Base-by-base conservation (phyloP, 2,797 vertebrate species). In the Notolabrus celidotus region DNA sequence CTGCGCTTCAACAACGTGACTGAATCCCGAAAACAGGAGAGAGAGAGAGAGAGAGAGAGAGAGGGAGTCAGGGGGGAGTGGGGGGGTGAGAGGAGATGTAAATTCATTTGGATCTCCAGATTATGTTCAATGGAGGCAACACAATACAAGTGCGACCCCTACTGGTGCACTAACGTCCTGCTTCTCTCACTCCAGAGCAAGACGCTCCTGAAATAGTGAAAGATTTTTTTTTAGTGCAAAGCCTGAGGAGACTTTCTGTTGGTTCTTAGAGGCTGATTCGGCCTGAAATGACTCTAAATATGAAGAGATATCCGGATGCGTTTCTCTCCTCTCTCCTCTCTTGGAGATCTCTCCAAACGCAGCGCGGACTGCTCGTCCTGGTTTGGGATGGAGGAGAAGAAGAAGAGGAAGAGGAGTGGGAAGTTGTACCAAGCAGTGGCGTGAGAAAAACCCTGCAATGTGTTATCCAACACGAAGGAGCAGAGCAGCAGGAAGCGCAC, bases 131-230 rank as follows among this genome's bases (percentile, higher is more conserved):
- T 38, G 67, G 64, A 77, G 71, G 20, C 77, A 91, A 56, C 73
- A 76, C 82, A 89, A 93, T 94, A 53, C 94, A 93, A 90, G 89
- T 77, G 89, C 92, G 92, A 84, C 94, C 91, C 94, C 93, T 93
- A 83, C 83, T 56, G 94, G 88, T 67, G 0, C 1, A 47, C 36
- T 31, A 10, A 3, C 5, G 41, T 3, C 11, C 45, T 33, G 68
- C 53, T 10, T 71, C 50, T 50, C 69, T 15, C 60, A 43, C 64
- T 59, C 39, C 12, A 53, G 33, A 45, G 68, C 53, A 68, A 85
- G 68, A 75, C 75, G 69, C 73, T 53, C 23, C 53, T 46, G 7
- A 31, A 47, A 53, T n/a, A 23, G 49, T 57, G 38, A 25, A 61
- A 51, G 41, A 39, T 23, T 20, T 67, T 49, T 50, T 27, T 33